A percentile compares a stretch with the other conserved stretches of the same genome.
These are phyloP conservation scores for Psittacula derbiana DNA, from an alignment of 2,797 vertebrate species.

Conservation along the genomic window DNA sequence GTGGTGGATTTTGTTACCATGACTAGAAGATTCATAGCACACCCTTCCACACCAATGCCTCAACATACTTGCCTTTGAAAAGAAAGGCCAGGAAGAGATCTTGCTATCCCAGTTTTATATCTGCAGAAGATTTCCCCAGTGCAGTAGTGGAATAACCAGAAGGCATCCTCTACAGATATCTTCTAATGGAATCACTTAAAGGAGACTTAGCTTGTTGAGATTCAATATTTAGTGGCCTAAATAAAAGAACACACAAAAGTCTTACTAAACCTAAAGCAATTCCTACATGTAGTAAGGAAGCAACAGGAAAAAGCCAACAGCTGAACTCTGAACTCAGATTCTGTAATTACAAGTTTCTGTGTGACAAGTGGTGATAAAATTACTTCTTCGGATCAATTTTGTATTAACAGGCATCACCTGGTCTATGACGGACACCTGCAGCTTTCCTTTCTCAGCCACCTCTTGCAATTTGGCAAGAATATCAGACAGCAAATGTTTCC, in stretches of 20 bases:
- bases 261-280: not conserved
- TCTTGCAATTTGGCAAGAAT: not conserved
- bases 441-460: not conserved
- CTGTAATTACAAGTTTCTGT: not conserved
- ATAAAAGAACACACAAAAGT: not conserved
- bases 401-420: not conserved
- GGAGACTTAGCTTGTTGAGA: not conserved
- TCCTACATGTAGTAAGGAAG: not conserved
- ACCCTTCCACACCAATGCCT: not conserved
- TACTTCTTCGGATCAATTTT: not conserved
- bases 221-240: not conserved
- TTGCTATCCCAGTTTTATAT: not conserved
- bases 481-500: not conserved
- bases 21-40: not conserved
- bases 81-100: not conserved
- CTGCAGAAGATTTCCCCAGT: not conserved
- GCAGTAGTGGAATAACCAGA: not conserved
- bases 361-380: not conserved
- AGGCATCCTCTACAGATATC: not conserved
- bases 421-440: not conserved
- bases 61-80: not conserved
- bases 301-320: not conserved
- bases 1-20: not conserved
- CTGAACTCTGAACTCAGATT: not conserved
- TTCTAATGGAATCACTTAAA: not conserved